These are phyloP conservation scores for Leptopterna dolabrata DNA, from an alignment of 2,888 invertebrate species.

Conservation along the genomic window DNA sequence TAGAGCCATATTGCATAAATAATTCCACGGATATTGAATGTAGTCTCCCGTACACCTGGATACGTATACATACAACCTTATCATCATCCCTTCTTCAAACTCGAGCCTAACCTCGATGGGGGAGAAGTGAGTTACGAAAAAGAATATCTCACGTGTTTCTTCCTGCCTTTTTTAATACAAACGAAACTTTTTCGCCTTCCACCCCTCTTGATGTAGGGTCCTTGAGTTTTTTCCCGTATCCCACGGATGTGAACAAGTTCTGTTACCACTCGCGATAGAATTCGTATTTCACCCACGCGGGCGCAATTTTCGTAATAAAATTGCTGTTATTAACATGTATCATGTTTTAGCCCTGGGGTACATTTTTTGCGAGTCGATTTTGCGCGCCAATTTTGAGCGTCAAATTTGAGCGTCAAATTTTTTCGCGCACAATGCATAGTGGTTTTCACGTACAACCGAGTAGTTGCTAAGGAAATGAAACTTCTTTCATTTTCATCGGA, in stretches of 20 bases:
- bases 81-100: background rate
- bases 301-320: no score
- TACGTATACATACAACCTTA: background rate
- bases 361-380: no score
- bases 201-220: background rate
- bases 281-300: background rate
- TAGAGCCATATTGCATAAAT: conserved; percentile 32
- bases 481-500: no score
- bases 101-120: background rate
- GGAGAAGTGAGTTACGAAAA: background rate
- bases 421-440: no score
- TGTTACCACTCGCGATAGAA: background rate
- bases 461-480: no score
- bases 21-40: conserved; percentile 36
- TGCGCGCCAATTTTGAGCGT: no score
- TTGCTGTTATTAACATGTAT: no score
- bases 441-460: no score
- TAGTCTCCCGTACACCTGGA: background rate
- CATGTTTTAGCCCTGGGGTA: no score
- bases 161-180: background rate
- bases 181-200: background rate
- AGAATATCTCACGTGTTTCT: background rate
- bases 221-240: background rate
- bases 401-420: no score
- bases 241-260: background rate